phyloP scores from a whole-genome alignment of 2,113 vertebrate species.

The Hystrix cristata region DNA sequence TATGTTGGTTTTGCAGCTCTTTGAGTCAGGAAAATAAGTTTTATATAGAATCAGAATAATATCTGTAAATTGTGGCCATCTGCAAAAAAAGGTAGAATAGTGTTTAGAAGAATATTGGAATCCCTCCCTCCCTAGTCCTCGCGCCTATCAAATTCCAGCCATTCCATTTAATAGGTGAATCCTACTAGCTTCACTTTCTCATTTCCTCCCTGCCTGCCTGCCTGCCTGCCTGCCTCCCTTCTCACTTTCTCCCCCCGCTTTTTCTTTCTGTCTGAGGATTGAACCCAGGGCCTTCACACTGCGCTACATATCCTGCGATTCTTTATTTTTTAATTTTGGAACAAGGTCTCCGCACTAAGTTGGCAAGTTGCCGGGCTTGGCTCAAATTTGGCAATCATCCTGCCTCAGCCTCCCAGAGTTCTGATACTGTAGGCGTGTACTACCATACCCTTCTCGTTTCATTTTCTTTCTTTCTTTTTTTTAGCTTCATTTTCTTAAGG shows the following conservation, averaged over 20 bases:
- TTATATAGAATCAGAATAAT: constrained; percentile 29
- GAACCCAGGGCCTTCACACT: neutral
- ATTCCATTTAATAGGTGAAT: neutral
- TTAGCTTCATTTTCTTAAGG: constrained; percentile 39
- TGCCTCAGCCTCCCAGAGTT: neutral
- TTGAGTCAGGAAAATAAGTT: constrained; percentile 53
- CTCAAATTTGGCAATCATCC: neutral
- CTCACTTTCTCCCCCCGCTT: too few relatives aligned
- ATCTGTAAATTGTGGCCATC: constrained; percentile 10
- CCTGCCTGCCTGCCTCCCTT: too few relatives aligned
- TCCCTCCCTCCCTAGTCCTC: neutral
- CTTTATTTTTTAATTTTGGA: neutral
- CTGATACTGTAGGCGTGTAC: neutral
- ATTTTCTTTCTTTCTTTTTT: too few relatives aligned
- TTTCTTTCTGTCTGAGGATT: neutral
- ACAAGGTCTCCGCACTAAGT: neutral
- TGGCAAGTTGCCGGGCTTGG: neutral
- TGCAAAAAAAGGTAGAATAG: neutral
- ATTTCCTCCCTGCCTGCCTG: neutral
- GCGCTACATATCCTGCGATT: neutral
- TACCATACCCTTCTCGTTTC: neutral
- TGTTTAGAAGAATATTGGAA: constrained; percentile 45
- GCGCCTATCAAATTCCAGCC: neutral
- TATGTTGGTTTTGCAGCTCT: neutral
- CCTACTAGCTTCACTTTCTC: neutral